A percentile compares a stretch with the other conserved stretches of the same genome.
Evolutionary conservation across 2,797 vertebrate genomes (phyloP).

Genomic region (Cuculus canorus): DNA sequence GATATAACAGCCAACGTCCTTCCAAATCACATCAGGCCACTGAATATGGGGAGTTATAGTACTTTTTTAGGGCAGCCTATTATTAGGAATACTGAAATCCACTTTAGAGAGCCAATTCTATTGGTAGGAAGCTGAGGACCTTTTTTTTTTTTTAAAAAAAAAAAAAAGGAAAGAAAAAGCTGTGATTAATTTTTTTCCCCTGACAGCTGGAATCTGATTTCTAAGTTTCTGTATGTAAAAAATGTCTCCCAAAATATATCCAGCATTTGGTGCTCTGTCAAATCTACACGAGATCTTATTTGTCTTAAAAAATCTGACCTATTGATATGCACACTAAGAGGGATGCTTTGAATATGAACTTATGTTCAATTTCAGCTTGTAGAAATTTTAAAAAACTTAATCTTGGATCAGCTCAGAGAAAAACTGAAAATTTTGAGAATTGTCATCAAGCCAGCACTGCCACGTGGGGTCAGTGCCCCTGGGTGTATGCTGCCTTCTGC

Average conservation of each 20-base stretch:
- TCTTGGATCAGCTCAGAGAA: background rate
- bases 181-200: background rate
- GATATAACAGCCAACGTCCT: accelerated
- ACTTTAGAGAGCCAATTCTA: background rate
- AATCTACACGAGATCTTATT: background rate
- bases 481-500: background rate
- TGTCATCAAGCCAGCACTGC: background rate
- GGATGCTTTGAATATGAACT: background rate
- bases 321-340: background rate
- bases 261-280: background rate
- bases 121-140: background rate
- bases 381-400: background rate
- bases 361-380: background rate
- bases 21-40: background rate
- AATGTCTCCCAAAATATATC: background rate
- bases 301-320: background rate
- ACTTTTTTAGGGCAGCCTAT: background rate
- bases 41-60: background rate
- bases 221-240: background rate
- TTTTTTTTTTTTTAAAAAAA: background rate
- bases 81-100: background rate
- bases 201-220: background rate
- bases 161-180: background rate
- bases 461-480: background rate
- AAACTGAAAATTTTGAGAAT: background rate